Conservation (phyloP, 1,140 invertebrate species). For the Heliconius melpomene region DNA sequence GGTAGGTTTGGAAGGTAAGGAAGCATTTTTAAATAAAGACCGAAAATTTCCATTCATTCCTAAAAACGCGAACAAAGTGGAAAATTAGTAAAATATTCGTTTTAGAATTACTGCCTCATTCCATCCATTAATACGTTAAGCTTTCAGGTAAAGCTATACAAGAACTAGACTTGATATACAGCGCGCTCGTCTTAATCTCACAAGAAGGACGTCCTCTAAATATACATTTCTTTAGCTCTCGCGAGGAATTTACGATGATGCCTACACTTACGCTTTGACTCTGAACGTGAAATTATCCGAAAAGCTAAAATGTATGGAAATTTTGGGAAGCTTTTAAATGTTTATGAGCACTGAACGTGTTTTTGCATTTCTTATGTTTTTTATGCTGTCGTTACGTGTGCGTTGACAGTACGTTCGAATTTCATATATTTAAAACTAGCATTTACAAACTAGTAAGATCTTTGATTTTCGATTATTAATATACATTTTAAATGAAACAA, state of each 20-base stretch:
- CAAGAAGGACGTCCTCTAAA: conserved; percentile 6
- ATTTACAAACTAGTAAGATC: too few relatives aligned
- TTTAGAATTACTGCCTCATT: not conserved
- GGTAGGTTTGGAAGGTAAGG: too few relatives aligned
- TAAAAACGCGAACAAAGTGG: too few relatives aligned
- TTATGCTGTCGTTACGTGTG: not conserved
- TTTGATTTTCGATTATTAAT: too few relatives aligned
- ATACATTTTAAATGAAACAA: too few relatives aligned
- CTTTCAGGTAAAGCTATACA: not conserved
- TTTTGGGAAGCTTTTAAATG: not conserved
- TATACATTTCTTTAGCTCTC: conserved; percentile 6
- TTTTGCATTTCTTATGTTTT: not conserved
- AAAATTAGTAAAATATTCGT: too few relatives aligned
- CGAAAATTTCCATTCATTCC: too few relatives aligned
- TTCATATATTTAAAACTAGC: too few relatives aligned
- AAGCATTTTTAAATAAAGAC: too few relatives aligned
- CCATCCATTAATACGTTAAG: not conserved
- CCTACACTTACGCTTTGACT: conserved; percentile 12
- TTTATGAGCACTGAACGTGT: not conserved
- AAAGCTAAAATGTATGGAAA: conserved; percentile 6
- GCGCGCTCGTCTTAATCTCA: not conserved
- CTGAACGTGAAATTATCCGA: not conserved
- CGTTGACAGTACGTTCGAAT: too few relatives aligned
- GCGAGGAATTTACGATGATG: conserved; percentile 12
- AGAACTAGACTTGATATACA: not conserved